phyloP scores from a whole-genome alignment of 2,888 invertebrate species.

The Ophion ventricosus region DNA sequence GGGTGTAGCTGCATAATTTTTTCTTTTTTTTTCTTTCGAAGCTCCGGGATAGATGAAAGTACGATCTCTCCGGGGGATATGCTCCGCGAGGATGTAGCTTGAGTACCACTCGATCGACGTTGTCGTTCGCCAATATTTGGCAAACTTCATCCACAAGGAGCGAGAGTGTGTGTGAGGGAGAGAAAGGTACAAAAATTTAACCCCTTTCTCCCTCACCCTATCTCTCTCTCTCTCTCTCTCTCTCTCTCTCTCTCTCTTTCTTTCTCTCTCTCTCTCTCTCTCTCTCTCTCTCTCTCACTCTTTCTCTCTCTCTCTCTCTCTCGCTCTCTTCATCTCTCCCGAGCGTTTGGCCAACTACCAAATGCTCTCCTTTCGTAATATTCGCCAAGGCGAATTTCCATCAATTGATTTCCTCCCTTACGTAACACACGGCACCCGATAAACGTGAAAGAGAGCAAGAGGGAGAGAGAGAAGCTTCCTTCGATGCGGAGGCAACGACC shows the following conservation, averaged over 20 bases:
- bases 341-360: slow-evolving; percentile 65
- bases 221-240: slow-evolving; percentile 11
- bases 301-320: slow-evolving; percentile 25
- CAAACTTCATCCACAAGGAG: slow-evolving; percentile 45
- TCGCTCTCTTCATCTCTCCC: slow-evolving; percentile 26
- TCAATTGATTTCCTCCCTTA: slow-evolving; percentile 68
- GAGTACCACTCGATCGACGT: slow-evolving; percentile 60
- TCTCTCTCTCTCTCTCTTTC: slow-evolving; percentile 20
- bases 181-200: slow-evolving; percentile 4
- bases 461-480: slow-evolving; percentile 14
- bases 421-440: slow-evolving; percentile 64
- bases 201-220: background rate
- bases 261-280: slow-evolving; percentile 16
- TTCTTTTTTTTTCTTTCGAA: slow-evolving; percentile 12
- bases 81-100: slow-evolving; percentile 16
- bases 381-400: slow-evolving; percentile 65
- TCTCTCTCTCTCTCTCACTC: slow-evolving; percentile 24
- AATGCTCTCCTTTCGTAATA: slow-evolving; percentile 64
- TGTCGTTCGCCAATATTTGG: slow-evolving; percentile 59
- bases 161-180: background rate
- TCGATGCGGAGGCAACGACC: slow-evolving; percentile 65
- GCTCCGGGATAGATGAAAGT: background rate
- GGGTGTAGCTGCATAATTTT: slow-evolving; percentile 17
- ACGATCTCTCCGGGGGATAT: background rate
- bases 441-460: slow-evolving; percentile 28